phyloP scores from a whole-genome alignment of 2,113 vertebrate genomes.

The Ceyx margarethae region DNA sequence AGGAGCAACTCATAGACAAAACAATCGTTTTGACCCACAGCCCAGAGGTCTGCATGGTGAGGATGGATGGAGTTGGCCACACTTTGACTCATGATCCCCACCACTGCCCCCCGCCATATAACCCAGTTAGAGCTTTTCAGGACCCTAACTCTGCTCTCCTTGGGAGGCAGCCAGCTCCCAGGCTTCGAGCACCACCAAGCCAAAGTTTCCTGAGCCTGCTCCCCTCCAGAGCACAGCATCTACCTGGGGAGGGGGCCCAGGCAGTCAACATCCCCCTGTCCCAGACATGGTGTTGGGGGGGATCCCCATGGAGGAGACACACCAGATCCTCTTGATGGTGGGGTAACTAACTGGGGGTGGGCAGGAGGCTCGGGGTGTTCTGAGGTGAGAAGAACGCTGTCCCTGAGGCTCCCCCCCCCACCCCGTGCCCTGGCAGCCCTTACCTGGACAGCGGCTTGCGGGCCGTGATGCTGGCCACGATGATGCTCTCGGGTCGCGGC shows the following conservation, averaged over 20 bases:
- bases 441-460: constrained; percentile 84
- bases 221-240: not conserved
- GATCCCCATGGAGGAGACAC: fast-evolving
- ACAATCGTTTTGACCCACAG: not conserved
- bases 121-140: not conserved
- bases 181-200: not conserved
- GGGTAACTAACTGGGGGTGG: not conserved
- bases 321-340: not conserved
- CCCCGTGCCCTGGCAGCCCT: constrained; percentile 1
- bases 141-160: not conserved
- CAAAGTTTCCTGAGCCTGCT: not conserved
- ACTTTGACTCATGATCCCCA: not conserved
- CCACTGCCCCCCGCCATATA: fast-evolving
- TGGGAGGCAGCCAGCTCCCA: not conserved
- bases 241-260: not conserved
- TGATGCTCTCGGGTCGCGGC: constrained; percentile 91
- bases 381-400: fast-evolving
- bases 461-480: constrained; percentile 91
- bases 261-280: not conserved
- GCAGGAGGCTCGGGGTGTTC: not conserved
- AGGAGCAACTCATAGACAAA: not conserved
- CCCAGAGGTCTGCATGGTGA: not conserved
- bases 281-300: fast-evolving
- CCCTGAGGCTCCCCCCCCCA: not conserved
- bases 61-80: not conserved